These are phyloP conservation scores for Sinocyclocheilus anophthalmus DNA, from an alignment of 2,113 vertebrate genomes.

Conservation along the genomic window DNA sequence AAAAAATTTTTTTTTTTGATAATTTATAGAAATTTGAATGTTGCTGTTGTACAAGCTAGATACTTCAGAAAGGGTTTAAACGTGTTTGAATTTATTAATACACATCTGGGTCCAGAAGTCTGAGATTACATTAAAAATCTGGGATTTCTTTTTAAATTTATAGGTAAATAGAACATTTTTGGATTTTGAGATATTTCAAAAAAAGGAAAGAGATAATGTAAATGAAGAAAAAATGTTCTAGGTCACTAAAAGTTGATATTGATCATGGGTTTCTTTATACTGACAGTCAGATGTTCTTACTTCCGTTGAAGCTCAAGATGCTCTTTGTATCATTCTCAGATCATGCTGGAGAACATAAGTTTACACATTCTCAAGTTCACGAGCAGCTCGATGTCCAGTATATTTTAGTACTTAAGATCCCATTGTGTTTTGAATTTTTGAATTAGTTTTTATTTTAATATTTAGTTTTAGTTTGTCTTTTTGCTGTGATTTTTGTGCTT, in stretches of 20 bases:
- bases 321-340: not conserved
- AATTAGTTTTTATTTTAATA: not conserved
- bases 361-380: not conserved
- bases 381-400: too few species aligned
- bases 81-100: not conserved
- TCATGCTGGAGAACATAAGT: not conserved
- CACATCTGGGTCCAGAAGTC: not conserved
- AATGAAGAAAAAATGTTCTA: not conserved
- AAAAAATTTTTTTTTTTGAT: not conserved
- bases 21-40: slow-evolving; percentile 3
- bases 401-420: too few species aligned
- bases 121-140: not conserved
- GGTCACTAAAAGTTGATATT: not conserved
- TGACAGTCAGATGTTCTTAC: not conserved
- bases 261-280: not conserved
- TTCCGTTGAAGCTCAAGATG: too few species aligned
- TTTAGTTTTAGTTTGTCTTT: not conserved
- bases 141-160: not conserved
- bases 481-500: not conserved
- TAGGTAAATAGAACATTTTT: not conserved
- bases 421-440: too few species aligned
- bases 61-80: slow-evolving; percentile 10
- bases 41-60: not conserved
- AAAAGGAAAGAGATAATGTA: not conserved
- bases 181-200: not conserved